These are phyloP conservation scores for Syncerus caffer DNA, from an alignment of 2,797 vertebrate genomes.

Conservation along the genomic window DNA sequence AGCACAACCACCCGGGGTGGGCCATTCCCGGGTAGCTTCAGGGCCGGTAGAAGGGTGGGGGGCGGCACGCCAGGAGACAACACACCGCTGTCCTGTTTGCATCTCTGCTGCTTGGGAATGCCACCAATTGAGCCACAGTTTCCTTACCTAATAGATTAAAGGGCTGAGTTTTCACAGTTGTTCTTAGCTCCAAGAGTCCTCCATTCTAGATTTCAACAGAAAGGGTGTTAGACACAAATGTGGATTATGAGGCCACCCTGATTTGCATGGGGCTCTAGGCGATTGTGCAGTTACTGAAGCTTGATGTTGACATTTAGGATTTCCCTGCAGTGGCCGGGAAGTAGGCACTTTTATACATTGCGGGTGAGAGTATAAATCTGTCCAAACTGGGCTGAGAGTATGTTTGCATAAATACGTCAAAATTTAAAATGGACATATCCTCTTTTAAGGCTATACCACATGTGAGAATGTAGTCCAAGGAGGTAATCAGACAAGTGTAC, in stretches of 20 bases:
- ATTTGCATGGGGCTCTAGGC: conserved; percentile 2
- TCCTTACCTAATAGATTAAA: neutral
- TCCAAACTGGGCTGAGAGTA: neutral
- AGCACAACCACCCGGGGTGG: too few species aligned
- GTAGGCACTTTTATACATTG: neutral
- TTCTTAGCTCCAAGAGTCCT: neutral
- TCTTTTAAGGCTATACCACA: neutral
- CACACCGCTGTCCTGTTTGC: neutral
- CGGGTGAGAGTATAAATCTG: neutral
- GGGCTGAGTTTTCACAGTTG: neutral
- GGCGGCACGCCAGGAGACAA: neutral
- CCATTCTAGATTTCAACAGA: neutral
- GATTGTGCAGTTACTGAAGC: neutral
- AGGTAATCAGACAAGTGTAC: neutral
- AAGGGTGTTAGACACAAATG: neutral
- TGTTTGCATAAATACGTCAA: neutral
- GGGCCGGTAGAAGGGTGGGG: neutral
- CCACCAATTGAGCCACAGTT: neutral
- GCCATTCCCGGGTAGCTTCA: neutral
- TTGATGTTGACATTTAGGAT: conserved; percentile 38
- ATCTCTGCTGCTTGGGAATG: neutral
- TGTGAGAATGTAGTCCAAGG: neutral
- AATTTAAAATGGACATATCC: neutral
- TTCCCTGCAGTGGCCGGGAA: conserved; percentile 32
- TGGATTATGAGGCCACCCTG: neutral